Percentiles rank a stretch among this genome's conserved stretches.
phyloP scores from a whole-genome alignment of 2,797 vertebrate genomes.

The Takifugu ocellatus region DNA sequence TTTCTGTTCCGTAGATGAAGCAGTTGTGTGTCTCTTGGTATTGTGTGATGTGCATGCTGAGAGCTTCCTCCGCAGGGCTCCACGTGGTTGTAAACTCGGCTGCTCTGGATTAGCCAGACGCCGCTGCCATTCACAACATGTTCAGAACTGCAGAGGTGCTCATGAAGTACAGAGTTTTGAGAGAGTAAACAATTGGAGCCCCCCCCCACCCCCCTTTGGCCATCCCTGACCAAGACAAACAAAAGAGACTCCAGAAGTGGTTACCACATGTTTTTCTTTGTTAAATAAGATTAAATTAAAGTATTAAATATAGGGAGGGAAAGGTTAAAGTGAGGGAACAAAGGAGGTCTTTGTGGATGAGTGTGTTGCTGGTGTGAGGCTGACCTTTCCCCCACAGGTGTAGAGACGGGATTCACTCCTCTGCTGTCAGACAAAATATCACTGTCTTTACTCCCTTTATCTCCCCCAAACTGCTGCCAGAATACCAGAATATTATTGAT shows the following conservation, averaged over 20 bases:
- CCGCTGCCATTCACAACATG: constrained; percentile 44
- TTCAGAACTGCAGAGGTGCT: constrained; percentile 27
- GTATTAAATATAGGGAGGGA: constrained; percentile 20
- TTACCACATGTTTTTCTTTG: constrained; percentile 17
- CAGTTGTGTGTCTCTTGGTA: too few species aligned
- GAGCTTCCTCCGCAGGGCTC: too few species aligned
- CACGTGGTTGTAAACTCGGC: too few species aligned
- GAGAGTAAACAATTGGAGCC: constrained; percentile 39
- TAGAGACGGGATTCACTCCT: constrained; percentile 39
- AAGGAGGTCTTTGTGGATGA: constrained; percentile 32
- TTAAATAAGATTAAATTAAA: constrained; percentile 31
- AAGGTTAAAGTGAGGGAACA: constrained; percentile 10
- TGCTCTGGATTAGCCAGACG: constrained; percentile 22
- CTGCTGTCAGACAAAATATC: constrained; percentile 45
- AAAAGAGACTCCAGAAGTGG: constrained; percentile 16
- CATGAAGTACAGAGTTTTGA: constrained; percentile 24
- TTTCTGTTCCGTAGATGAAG: too few species aligned
- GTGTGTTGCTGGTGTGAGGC: constrained; percentile 24
- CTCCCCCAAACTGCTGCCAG: constrained; percentile 46
- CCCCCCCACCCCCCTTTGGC: constrained; percentile 1
- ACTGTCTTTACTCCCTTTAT: constrained; percentile 41
- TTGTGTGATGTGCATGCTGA: too few species aligned
- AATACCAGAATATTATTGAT: constrained; percentile 51
- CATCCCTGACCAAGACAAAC: constrained; percentile 22
- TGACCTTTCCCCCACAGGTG: constrained; percentile 64